phyloP scores from a whole-genome alignment of 2,113 vertebrate genomes.

The Monopterus albus region DNA sequence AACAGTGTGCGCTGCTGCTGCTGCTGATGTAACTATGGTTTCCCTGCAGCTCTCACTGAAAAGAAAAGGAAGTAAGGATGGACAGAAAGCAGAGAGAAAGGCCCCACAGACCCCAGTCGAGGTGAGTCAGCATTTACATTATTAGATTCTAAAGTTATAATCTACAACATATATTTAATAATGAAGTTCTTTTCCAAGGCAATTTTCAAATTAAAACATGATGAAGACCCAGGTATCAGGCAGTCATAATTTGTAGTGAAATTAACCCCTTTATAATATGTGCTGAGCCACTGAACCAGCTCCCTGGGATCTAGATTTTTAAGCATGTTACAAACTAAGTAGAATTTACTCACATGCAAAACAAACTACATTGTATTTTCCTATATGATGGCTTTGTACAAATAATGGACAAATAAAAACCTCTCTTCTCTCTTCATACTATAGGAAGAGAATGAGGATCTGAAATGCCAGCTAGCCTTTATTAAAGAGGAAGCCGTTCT shows the following conservation, averaged over 20 bases:
- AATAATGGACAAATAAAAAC: conserved; percentile 4
- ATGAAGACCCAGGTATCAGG: neutral
- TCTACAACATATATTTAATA: neutral
- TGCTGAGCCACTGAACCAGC: neutral
- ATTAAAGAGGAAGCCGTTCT: conserved; percentile 96
- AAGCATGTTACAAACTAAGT: neutral
- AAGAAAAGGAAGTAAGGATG: conserved; percentile 95
- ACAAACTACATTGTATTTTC: neutral
- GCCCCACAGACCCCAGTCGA: conserved; percentile 90
- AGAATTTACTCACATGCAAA: neutral
- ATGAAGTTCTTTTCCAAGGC: conserved; percentile 4
- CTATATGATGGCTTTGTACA: neutral
- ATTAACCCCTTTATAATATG: neutral
- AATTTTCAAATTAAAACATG: conserved; percentile 27
- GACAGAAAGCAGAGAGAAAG: conserved; percentile 91
- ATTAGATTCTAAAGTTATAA: conserved; percentile 13
- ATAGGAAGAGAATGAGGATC: conserved; percentile 95
- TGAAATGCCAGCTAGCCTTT: conserved; percentile 97
- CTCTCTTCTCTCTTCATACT: conserved; percentile 54
- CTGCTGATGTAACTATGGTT: conserved; percentile 47
- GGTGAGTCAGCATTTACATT: conserved; percentile 77
- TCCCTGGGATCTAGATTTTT: neutral
- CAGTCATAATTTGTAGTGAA: neutral
- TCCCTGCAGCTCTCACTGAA: conserved; percentile 89
- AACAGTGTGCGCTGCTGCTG: conserved; percentile 24